A percentile compares a stretch with the other conserved stretches of the same genome.
Conservation (phyloP, 2,888 invertebrate genomes). For the Biston betularia region DNA sequence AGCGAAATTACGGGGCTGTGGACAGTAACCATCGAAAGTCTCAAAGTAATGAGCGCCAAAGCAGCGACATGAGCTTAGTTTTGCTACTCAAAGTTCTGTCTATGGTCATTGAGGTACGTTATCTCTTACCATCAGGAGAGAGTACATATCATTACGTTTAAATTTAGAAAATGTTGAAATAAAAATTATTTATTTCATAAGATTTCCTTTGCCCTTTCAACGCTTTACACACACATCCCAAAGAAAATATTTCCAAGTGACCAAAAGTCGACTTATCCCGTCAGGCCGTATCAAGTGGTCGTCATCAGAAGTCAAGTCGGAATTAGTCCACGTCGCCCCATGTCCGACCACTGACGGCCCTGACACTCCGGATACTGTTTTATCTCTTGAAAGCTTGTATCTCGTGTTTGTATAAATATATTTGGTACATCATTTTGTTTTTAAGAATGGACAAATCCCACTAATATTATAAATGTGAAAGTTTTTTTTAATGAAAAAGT, state of each 20-base stretch:
- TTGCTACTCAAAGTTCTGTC: no score
- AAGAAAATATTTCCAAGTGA: slow-evolving; percentile 10
- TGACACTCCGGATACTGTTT: slow-evolving; percentile 22
- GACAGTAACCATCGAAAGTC: no score
- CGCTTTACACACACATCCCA: not conserved
- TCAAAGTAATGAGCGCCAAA: no score
- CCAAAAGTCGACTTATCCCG: slow-evolving; percentile 22
- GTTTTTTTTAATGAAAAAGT: no score
- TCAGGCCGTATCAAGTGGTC: slow-evolving; percentile 36
- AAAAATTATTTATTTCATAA: not conserved
- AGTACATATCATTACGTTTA: no score
- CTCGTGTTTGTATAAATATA: not conserved
- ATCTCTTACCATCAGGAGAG: no score
- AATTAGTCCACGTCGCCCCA: slow-evolving; percentile 43
- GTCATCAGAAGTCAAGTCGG: slow-evolving; percentile 45
- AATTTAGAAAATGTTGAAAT: no score
- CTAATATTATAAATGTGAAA: no score
- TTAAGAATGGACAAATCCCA: no score
- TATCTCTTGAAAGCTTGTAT: slow-evolving; percentile 34
- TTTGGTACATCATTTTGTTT: not conserved
- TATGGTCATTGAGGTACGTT: no score
- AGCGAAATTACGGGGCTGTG: no score
- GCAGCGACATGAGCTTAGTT: no score
- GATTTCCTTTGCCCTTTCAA: not conserved
- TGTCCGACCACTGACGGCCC: slow-evolving; percentile 31